Evolutionary conservation across 1,140 invertebrate genomes (phyloP).

Genomic region (Temnothorax longispinosus): DNA sequence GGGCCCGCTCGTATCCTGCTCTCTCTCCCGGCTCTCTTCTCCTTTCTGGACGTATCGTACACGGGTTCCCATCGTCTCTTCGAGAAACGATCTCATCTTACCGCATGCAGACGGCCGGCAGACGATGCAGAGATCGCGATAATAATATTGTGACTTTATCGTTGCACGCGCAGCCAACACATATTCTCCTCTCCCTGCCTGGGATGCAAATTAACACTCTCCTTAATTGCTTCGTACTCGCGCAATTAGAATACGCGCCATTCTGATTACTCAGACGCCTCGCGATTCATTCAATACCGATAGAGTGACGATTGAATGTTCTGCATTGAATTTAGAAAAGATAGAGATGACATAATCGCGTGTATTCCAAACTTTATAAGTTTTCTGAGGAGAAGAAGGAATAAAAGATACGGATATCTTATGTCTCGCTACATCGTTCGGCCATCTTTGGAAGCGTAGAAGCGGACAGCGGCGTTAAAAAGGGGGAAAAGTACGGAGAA

Average conservation of each 20-base stretch:
- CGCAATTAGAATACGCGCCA: background rate
- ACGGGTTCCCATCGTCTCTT: conserved; percentile 63
- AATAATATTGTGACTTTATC: conserved; percentile 63
- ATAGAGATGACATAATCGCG: background rate
- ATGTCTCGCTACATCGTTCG: conserved; percentile 25
- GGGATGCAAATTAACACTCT: conserved; percentile 13
- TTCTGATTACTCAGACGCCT: background rate
- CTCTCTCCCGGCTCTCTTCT: conserved; percentile 39
- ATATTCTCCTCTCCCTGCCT: conserved; percentile 39
- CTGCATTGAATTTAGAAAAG: background rate
- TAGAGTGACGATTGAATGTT: background rate
- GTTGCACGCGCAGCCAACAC: conserved; percentile 41
- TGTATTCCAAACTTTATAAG: background rate
- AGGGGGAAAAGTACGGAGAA: conserved; percentile 30
- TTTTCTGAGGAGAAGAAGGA: background rate
- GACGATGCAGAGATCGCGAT: conserved; percentile 59
- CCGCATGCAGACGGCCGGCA: conserved; percentile 48
- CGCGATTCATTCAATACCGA: background rate
- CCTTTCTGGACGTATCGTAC: conserved; percentile 8
- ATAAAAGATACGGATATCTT: background rate
- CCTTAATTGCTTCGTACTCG: conserved; percentile 6
- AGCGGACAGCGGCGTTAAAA: conserved; percentile 22
- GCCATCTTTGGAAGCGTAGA: conserved; percentile 54
- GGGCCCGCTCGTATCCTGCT: conserved; percentile 68
- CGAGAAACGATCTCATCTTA: conserved; percentile 59